Percentiles rank a stretch among this genome's conserved stretches.
Evolutionary conservation across 2,113 vertebrate species (phyloP).

Genomic region (Galeopterus variegatus): DNA sequence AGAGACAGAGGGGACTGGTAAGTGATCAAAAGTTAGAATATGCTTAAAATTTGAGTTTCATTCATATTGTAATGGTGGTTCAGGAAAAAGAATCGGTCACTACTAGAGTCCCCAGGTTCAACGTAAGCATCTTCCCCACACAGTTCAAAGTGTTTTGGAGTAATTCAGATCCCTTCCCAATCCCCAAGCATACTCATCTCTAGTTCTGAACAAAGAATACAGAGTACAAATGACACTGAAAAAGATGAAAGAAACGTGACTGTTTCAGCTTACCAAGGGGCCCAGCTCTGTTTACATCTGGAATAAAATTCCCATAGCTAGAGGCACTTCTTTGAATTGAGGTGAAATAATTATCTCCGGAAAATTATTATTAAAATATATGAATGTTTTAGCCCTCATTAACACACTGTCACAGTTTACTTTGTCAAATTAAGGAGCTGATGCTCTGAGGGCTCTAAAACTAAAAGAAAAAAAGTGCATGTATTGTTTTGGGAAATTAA

Average conservation of each 20-base stretch:
- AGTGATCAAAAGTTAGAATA: not conserved
- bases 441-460: not conserved
- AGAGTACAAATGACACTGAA: not conserved
- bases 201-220: not conserved
- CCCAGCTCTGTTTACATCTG: not conserved
- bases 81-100: not conserved
- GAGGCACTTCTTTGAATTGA: not conserved
- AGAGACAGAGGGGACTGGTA: not conserved
- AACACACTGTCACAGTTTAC: slow-evolving; percentile 35
- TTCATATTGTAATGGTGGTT: not conserved
- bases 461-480: not conserved
- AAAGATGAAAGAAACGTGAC: not conserved
- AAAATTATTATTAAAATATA: slow-evolving; percentile 60
- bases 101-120: not conserved
- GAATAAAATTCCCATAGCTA: not conserved
- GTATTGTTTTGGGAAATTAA: not conserved
- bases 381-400: slow-evolving; percentile 1
- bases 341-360: slow-evolving; percentile 49
- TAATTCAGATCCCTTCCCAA: not conserved
- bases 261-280: not conserved
- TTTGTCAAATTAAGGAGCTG: slow-evolving; percentile 46
- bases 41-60: not conserved
- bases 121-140: not conserved
- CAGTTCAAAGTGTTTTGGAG: not conserved
- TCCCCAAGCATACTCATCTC: not conserved